phyloP scores from a whole-genome alignment of 2,888 invertebrate genomes.

The Dryococelus australis region DNA sequence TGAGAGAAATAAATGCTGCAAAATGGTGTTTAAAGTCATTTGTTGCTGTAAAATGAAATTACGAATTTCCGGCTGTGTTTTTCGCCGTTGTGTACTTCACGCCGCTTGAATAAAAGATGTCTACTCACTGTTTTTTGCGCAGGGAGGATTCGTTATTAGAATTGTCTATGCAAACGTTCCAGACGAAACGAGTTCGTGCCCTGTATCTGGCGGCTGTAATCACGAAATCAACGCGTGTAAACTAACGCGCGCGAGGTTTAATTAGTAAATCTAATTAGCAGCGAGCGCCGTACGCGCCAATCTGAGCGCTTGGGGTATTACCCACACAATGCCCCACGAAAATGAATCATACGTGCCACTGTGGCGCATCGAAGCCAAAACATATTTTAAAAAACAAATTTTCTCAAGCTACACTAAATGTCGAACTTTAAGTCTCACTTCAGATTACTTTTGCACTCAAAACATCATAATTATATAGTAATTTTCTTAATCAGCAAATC shows the following conservation, averaged over 20 bases:
- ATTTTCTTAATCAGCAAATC: too few species aligned
- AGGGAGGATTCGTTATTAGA: neutral
- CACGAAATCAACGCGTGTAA: neutral
- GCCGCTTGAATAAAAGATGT: neutral
- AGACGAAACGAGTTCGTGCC: neutral
- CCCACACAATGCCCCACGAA: neutral
- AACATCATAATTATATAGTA: too few species aligned
- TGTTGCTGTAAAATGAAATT: too few species aligned
- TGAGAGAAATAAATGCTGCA: too few species aligned
- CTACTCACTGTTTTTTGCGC: neutral
- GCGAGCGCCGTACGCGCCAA: neutral
- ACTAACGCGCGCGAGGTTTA: neutral
- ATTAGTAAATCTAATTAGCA: slow-evolving; percentile 16
- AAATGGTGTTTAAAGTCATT: too few species aligned
- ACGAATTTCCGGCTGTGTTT: too few species aligned
- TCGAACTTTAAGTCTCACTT: too few species aligned
- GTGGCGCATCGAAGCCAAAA: neutral
- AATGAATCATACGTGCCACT: neutral
- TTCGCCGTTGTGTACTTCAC: neutral
- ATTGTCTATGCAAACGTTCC: neutral
- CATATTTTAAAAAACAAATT: too few species aligned
- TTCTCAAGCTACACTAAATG: too few species aligned
- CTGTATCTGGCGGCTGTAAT: slow-evolving; percentile 11
- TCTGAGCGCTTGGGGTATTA: neutral
- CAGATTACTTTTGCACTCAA: too few species aligned